These are phyloP conservation scores for Lacanobia oleracea DNA, from an alignment of 2,888 invertebrate species.

Conservation along the genomic window DNA sequence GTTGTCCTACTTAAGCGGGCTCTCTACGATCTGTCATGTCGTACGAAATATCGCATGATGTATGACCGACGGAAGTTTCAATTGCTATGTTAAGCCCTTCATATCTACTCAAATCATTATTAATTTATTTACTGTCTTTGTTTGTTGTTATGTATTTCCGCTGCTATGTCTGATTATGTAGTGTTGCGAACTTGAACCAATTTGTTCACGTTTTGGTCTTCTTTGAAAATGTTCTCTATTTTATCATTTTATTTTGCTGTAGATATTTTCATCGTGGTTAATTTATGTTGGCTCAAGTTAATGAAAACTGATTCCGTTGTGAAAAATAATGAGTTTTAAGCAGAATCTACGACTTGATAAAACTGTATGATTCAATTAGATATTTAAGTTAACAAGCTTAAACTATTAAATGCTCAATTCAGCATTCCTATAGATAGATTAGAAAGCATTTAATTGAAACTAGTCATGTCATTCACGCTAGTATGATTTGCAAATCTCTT, in stretches of 20 bases:
- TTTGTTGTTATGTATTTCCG: constrained; percentile 68
- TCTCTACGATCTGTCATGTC: constrained; percentile 53
- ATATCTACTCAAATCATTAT: constrained; percentile 70
- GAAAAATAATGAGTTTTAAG: constrained; percentile 8
- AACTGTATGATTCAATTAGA: constrained; percentile 17
- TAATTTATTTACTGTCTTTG: constrained; percentile 71
- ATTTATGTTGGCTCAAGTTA: background rate
- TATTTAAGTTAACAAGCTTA: constrained; percentile 8
- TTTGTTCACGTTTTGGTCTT: background rate
- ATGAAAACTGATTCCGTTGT: constrained; percentile 13
- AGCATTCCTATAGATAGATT: constrained; percentile 12
- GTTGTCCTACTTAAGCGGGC: constrained; percentile 45
- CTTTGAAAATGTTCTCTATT: background rate
- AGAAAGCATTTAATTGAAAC: constrained; percentile 44
- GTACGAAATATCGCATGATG: constrained; percentile 61
- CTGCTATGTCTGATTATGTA: constrained; percentile 57
- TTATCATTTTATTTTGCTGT: background rate
- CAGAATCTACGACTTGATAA: constrained; percentile 13
- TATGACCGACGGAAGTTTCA: constrained; percentile 79
- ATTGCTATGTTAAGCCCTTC: constrained; percentile 80
- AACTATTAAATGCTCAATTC: constrained; percentile 13
- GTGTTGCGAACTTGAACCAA: constrained; percentile 45
- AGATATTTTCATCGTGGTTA: background rate
- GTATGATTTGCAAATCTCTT: constrained; percentile 44
- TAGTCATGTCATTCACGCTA: constrained; percentile 34